Evolutionary conservation across 2,888 invertebrate species (phyloP), one percentile per base, ranked within the genome.

Genomic region (Drosophila imparisetae): DNA sequence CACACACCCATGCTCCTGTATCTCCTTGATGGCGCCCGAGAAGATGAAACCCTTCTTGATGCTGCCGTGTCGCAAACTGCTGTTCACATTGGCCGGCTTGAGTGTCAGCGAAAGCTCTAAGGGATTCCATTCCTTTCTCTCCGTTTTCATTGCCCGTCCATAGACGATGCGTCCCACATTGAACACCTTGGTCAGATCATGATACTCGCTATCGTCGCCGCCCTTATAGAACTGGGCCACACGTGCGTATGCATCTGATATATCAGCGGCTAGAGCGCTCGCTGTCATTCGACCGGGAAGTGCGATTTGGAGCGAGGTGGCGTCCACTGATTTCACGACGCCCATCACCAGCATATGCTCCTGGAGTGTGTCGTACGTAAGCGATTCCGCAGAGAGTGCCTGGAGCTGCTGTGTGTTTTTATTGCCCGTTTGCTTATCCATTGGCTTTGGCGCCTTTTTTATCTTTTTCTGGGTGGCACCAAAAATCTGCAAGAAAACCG

Each of bases 1-100:
- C 57, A 96, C 94, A 89, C 95, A 98, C 1, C 98, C 98, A 91
- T 98, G 97, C 90, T 98, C 98, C 90, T 97, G 97, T 27, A 95
- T 93, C 68, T 97, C 97, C 8, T 94, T 93, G 2, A 98, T 94
- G 0, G 96, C 95, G 0, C 96, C 96, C 92, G 95, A 95, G 27
- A 96, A 91, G 0, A 95, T 84, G 71, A 91, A 91, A 4, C 95
- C 95, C 90, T 94, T 94, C 53, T 94, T 93, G 30, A 96, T 90
- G 50, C 94, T 94, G 6, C 91, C 86, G 52, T 94, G 94, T 4
- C 90, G 90, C 57, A 94, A 93, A 34, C 94, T 94, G 0, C 92
- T 91, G 81, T 96, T 95, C 1, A 96, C 93, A 75, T 95, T 95
- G 48, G 93, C 93, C 0, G 96, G 96, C 93, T 95, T 95, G 72